Conservation (phyloP, 2,113 vertebrate genomes). For the Pteropus alecto region DNA sequence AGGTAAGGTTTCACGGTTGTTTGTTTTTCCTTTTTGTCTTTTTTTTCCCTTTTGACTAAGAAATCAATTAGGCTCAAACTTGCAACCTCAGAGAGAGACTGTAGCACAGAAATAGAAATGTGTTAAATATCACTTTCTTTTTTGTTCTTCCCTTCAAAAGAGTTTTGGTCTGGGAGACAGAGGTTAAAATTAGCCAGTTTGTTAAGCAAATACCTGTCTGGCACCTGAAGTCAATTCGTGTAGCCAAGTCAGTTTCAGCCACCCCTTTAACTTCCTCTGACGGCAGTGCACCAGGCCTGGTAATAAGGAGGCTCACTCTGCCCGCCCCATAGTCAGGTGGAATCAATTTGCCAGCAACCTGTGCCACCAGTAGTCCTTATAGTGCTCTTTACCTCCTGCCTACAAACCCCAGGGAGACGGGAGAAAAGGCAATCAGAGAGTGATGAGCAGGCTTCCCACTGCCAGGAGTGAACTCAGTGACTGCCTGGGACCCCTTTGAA, state of each 20-base stretch:
- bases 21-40: slow-evolving; percentile 43
- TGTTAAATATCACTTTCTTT: slow-evolving; percentile 66
- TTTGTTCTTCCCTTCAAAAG: slow-evolving; percentile 49
- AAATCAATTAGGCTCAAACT: slow-evolving; percentile 71
- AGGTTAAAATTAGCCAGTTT: slow-evolving; percentile 75
- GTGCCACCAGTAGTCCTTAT: background rate
- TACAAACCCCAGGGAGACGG: background rate
- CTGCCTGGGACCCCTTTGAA: background rate
- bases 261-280: background rate
- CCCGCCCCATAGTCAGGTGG: background rate
- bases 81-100: slow-evolving; percentile 13
- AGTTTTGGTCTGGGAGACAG: slow-evolving; percentile 52
- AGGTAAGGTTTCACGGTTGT: slow-evolving; percentile 32
- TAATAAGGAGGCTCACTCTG: background rate
- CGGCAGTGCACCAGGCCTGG: background rate
- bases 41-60: slow-evolving; percentile 35
- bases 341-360: slow-evolving; percentile 12
- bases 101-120: slow-evolving; percentile 61
- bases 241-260: background rate
- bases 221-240: slow-evolving; percentile 12
- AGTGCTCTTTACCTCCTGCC: slow-evolving; percentile 11
- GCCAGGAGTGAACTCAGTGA: background rate
- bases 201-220: slow-evolving; percentile 62
- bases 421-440: slow-evolving; percentile 16
- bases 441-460: background rate